These are phyloP conservation scores for Chionis minor DNA, from an alignment of 2,113 vertebrate genomes.

Conservation along the genomic window DNA sequence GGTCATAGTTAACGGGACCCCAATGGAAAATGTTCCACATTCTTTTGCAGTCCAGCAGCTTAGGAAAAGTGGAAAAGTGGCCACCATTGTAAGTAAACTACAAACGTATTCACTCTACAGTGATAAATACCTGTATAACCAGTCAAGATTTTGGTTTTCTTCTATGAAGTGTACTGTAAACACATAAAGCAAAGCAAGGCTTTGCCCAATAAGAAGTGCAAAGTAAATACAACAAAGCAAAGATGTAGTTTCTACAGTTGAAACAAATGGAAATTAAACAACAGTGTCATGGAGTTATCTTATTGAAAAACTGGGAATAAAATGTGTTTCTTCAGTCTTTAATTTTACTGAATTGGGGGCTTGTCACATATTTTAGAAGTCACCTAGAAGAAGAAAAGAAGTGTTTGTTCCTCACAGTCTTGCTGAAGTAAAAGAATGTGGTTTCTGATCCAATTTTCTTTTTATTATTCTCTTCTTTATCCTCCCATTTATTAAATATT, in stretches of 20 bases:
- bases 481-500: not conserved
- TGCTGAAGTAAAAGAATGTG: not conserved
- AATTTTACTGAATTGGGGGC: not conserved
- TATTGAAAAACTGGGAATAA: not conserved
- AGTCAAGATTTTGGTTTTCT: not conserved
- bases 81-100: slow-evolving; percentile 88
- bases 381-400: not conserved
- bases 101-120: not conserved
- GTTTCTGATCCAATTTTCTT: not conserved
- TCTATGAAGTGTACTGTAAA: not conserved
- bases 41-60: slow-evolving; percentile 94
- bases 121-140: not conserved
- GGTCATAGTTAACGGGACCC: slow-evolving; percentile 86
- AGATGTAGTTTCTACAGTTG: not conserved
- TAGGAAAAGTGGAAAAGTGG: slow-evolving; percentile 95
- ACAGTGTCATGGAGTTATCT: not conserved
- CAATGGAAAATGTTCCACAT: slow-evolving; percentile 92
- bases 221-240: not conserved
- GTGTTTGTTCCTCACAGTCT: not conserved
- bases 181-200: not conserved
- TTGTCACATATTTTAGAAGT: not conserved
- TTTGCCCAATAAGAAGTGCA: not conserved
- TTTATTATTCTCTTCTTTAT: not conserved
- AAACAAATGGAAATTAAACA: not conserved
- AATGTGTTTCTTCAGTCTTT: not conserved